Evolutionary conservation across 2,797 vertebrate species (phyloP).

Genomic region (Hirundo rustica): DNA sequence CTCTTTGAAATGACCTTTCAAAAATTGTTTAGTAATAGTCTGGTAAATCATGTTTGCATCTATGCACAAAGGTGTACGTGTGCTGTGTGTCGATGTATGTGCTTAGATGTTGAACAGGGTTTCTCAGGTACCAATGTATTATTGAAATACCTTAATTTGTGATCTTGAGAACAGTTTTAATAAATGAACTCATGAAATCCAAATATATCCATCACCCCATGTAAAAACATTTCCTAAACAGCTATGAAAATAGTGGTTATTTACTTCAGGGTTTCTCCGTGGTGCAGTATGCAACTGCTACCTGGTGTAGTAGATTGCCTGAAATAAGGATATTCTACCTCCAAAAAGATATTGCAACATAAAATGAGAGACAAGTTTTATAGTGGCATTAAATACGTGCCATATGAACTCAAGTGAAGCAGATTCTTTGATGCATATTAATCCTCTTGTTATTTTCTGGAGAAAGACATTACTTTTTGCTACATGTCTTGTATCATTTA

Average conservation of each 20-base stretch:
- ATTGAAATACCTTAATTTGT: background rate
- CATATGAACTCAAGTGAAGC: background rate
- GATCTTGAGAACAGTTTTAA: background rate
- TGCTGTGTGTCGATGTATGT: fast-evolving
- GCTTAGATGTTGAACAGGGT: background rate
- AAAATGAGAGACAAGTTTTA: background rate
- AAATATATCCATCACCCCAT: too few relatives aligned
- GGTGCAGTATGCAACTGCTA: background rate
- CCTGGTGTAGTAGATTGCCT: background rate
- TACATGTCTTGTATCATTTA: background rate
- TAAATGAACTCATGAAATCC: background rate
- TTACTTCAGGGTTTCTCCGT: background rate
- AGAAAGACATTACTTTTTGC: background rate
- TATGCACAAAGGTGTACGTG: fast-evolving
- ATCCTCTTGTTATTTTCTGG: background rate
- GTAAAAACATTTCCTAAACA: background rate
- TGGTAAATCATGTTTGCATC: background rate
- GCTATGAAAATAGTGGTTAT: background rate
- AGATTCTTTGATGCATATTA: background rate
- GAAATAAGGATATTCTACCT: background rate
- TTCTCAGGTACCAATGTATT: background rate
- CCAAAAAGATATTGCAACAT: background rate
- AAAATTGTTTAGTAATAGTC: fast-evolving
- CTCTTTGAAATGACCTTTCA: background rate
- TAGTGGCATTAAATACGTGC: background rate